Conservation (phyloP, 2,888 invertebrate genomes). For the Xylota sylvarum region DNA sequence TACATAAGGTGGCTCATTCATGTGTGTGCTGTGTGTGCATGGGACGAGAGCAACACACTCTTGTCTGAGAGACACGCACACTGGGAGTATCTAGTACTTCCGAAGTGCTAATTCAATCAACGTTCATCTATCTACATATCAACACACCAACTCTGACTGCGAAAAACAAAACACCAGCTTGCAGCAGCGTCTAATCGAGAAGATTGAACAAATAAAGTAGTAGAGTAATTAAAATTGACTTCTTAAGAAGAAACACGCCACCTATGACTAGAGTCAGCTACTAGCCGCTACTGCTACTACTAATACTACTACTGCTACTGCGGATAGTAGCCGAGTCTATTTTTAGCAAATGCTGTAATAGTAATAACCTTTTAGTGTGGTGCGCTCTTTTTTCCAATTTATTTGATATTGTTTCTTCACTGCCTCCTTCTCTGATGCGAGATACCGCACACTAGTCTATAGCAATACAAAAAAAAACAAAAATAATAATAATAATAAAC, state of each 20-base stretch:
- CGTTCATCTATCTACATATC: slow-evolving; percentile 1
- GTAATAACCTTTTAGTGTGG: slow-evolving; percentile 66
- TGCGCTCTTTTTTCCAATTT: slow-evolving; percentile 50
- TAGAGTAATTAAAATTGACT: slow-evolving; percentile 37
- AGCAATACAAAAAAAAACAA: slow-evolving; percentile 32
- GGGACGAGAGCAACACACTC: background rate
- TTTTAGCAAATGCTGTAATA: slow-evolving; percentile 72
- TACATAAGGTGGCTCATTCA: slow-evolving; percentile 6
- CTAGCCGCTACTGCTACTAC: slow-evolving; percentile 15
- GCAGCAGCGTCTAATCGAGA: slow-evolving; percentile 12
- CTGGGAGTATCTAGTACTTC: slow-evolving; percentile 28
- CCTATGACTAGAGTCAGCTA: slow-evolving; percentile 5
- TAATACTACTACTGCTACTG: slow-evolving; percentile 40
- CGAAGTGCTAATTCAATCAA: slow-evolving; percentile 56
- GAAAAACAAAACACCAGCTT: slow-evolving; percentile 40
- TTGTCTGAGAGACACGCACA: background rate
- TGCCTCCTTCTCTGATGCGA: slow-evolving; percentile 41
- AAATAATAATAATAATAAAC: slow-evolving; percentile 47
- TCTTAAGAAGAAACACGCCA: slow-evolving; percentile 49
- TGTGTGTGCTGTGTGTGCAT: slow-evolving; percentile 21
- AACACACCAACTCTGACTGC: slow-evolving; percentile 3
- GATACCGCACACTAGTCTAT: slow-evolving; percentile 42
- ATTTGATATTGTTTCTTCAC: slow-evolving; percentile 44
- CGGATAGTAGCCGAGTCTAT: slow-evolving; percentile 50
- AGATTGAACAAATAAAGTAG: slow-evolving; percentile 38